Evolutionary conservation across 2,888 invertebrate genomes (phyloP).

Genomic region (Tridacna gigas): DNA sequence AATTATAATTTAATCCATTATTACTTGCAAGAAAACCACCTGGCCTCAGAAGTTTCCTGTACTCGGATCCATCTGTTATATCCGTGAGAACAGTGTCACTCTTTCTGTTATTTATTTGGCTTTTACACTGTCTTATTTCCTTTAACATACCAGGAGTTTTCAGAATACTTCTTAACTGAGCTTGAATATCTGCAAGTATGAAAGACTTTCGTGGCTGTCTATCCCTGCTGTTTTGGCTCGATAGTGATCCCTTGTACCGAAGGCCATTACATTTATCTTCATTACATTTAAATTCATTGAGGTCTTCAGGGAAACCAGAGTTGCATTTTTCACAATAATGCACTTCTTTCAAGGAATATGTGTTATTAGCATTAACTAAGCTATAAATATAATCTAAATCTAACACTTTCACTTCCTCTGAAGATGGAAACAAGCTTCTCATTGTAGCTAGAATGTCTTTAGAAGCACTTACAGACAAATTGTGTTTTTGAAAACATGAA

Average conservation of each 20-base stretch:
- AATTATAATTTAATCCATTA: no score
- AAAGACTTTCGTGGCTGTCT: conserved; percentile 30
- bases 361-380: background rate
- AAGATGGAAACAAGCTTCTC: background rate
- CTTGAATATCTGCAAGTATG: conserved; percentile 31
- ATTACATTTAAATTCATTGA: conserved; percentile 30
- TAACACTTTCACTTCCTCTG: background rate
- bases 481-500: conserved; percentile 10
- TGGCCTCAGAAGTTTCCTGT: background rate
- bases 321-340: conserved; percentile 34
- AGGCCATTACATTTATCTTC: conserved; percentile 28
- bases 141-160: conserved; percentile 28
- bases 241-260: conserved; percentile 34
- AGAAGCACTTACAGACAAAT: background rate
- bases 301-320: conserved; percentile 32
- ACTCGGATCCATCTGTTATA: no score
- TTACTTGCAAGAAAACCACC: conserved; percentile 22
- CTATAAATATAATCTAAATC: background rate
- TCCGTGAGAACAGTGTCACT: background rate
- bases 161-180: conserved; percentile 30
- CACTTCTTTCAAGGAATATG: conserved; percentile 22
- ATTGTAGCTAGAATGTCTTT: background rate
- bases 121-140: conserved; percentile 24
- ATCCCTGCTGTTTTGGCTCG: conserved; percentile 5
- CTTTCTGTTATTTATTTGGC: conserved; percentile 15